Evolutionary conservation across 2,888 invertebrate genomes (phyloP).

Genomic region (Tiliacea citrago): DNA sequence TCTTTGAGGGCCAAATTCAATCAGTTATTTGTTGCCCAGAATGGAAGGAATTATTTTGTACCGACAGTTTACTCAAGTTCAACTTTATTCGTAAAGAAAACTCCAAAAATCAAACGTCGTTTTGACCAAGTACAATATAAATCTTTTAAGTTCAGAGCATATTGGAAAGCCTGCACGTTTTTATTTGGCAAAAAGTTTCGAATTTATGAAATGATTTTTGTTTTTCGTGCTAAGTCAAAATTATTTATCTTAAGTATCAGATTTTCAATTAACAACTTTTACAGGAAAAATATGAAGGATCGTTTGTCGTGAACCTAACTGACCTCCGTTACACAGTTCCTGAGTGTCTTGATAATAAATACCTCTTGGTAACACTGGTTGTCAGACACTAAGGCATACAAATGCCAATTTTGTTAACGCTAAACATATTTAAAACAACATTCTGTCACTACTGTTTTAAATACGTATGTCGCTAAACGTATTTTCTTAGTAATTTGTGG

Average conservation of each 20-base stretch:
- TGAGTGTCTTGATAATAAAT: neutral
- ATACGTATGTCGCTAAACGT: too few relatives aligned
- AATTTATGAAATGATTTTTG: slow-evolving; percentile 24
- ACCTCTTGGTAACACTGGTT: neutral
- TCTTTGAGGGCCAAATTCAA: neutral
- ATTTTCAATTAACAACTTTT: slow-evolving; percentile 1
- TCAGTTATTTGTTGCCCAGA: slow-evolving; percentile 6
- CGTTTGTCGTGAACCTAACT: too few relatives aligned
- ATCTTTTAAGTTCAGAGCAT: neutral
- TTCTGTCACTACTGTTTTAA: too few relatives aligned
- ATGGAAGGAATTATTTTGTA: neutral
- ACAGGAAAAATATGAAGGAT: too few relatives aligned
- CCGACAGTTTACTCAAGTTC: neutral
- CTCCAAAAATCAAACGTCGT: neutral
- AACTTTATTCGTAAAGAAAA: neutral
- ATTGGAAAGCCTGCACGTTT: slow-evolving; percentile 9
- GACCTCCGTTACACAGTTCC: too few relatives aligned
- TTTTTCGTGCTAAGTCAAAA: neutral
- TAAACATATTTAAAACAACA: too few relatives aligned
- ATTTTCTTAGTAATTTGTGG: too few relatives aligned
- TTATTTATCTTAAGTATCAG: neutral
- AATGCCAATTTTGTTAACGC: too few relatives aligned
- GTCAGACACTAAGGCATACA: neutral
- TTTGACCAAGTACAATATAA: neutral
- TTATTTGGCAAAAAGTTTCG: slow-evolving; percentile 16